Percentiles rank a stretch among this genome's conserved stretches.
Evolutionary conservation across 2,113 vertebrate species (phyloP).

Genomic region (Chloebia gouldiae): DNA sequence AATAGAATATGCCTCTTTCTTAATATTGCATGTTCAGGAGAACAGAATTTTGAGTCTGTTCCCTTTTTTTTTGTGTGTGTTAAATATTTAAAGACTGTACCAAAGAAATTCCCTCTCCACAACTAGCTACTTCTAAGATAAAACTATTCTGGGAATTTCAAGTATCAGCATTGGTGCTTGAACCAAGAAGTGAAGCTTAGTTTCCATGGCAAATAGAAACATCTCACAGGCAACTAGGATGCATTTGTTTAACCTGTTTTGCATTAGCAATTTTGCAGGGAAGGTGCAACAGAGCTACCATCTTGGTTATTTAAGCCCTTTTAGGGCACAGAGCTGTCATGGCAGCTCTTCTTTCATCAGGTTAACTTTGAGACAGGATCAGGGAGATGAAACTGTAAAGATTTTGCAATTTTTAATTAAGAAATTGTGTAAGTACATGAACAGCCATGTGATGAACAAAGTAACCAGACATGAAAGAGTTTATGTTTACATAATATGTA

Average conservation of each 20-base stretch:
- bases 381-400: not conserved
- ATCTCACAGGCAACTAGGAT: not conserved
- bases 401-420: conserved; percentile 52
- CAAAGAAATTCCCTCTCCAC: not conserved
- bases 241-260: not conserved
- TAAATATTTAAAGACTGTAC: not conserved
- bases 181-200: not conserved
- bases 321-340: not conserved
- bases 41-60: not conserved
- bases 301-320: not conserved
- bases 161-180: not conserved
- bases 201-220: not conserved
- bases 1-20: not conserved
- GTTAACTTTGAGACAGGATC: not conserved
- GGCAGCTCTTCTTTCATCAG: not conserved
- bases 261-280: not conserved
- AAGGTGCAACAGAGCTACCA: not conserved
- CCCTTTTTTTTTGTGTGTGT: not conserved
- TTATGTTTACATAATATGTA: conserved; percentile 12
- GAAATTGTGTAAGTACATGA: not conserved
- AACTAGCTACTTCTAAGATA: not conserved
- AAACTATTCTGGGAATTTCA: not conserved
- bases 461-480: not conserved
- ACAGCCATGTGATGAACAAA: not conserved
- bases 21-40: not conserved